phyloP scores from a whole-genome alignment of 2,888 invertebrate genomes.

The Pammene aurita region DNA sequence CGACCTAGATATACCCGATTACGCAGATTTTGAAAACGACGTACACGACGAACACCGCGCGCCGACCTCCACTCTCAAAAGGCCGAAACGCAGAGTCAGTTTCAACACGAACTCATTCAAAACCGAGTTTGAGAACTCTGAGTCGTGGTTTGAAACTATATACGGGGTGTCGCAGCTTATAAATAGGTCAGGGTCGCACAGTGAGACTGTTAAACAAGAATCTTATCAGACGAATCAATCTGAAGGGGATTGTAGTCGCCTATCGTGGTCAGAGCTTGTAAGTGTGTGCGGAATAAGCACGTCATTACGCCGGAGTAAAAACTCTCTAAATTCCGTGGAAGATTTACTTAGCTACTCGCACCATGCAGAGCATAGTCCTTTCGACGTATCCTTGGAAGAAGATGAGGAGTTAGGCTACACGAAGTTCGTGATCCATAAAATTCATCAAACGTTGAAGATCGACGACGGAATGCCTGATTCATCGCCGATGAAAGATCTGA shows the following conservation, averaged over 20 bases:
- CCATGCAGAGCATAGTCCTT: conserved; percentile 49
- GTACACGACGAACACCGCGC: conserved; percentile 50
- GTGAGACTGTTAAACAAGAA: conserved; percentile 35
- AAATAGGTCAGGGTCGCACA: conserved; percentile 30
- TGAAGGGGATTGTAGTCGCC: conserved; percentile 44
- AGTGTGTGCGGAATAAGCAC: conserved; percentile 58
- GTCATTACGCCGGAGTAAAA: conserved; percentile 54
- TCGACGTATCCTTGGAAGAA: conserved; percentile 55
- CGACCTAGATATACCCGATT: conserved; percentile 64
- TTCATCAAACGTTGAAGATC: conserved; percentile 63
- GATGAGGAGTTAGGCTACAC: conserved; percentile 63
- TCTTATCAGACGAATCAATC: conserved; percentile 42
- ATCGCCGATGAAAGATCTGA: conserved; percentile 68
- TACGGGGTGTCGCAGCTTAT: conserved; percentile 67
- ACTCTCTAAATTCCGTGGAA: conserved; percentile 53
- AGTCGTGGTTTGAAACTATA: conserved; percentile 72
- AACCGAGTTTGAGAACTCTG: conserved; percentile 54
- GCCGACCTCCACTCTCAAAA: conserved; percentile 69
- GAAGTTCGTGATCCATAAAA: conserved; percentile 70
- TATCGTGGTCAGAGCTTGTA: conserved; percentile 71
- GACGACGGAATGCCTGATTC: conserved; percentile 66
- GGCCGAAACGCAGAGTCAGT: conserved; percentile 57
- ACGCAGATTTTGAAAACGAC: conserved; percentile 64
- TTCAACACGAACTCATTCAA: conserved; percentile 56
- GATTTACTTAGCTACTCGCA: conserved; percentile 64